These are phyloP conservation scores for Axis porcinus DNA, from an alignment of 2,113 vertebrate species.

Conservation along the genomic window DNA sequence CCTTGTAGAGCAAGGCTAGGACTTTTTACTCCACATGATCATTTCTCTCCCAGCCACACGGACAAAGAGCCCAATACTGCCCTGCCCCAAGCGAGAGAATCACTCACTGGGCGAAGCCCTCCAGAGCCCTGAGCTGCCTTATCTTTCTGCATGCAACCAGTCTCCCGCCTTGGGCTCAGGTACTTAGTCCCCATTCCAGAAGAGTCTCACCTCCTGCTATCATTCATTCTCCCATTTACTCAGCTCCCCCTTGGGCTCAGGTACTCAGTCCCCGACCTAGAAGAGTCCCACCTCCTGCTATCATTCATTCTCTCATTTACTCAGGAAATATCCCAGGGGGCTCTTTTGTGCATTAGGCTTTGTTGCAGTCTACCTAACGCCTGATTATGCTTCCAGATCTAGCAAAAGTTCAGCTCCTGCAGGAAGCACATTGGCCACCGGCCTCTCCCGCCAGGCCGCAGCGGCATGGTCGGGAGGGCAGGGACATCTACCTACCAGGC, in stretches of 20 bases:
- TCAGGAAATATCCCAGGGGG: neutral
- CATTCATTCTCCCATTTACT: too few relatives aligned
- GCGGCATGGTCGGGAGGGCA: neutral
- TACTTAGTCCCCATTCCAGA: neutral
- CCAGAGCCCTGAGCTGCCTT: neutral
- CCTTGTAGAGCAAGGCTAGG: neutral
- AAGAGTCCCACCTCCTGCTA: neutral
- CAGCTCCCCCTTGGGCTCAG: too few relatives aligned
- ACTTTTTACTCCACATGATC: neutral
- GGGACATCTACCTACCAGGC: neutral
- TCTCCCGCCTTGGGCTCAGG: neutral
- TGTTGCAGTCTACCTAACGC: neutral
- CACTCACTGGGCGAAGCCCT: neutral
- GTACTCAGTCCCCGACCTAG: neutral
- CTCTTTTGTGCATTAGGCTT: neutral
- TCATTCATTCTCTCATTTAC: too few relatives aligned
- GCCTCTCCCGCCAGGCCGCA: neutral
- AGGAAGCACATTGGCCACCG: accelerated
- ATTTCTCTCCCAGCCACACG: neutral
- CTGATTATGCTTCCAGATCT: neutral
- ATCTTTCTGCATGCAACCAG: neutral
- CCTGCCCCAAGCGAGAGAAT: neutral
- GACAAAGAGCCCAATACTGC: neutral
- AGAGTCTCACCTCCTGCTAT: too few relatives aligned
- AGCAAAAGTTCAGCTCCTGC: neutral